Base-by-base conservation (phyloP, 2,113 vertebrate genomes). In the Prionailurus bengalensis region DNA sequence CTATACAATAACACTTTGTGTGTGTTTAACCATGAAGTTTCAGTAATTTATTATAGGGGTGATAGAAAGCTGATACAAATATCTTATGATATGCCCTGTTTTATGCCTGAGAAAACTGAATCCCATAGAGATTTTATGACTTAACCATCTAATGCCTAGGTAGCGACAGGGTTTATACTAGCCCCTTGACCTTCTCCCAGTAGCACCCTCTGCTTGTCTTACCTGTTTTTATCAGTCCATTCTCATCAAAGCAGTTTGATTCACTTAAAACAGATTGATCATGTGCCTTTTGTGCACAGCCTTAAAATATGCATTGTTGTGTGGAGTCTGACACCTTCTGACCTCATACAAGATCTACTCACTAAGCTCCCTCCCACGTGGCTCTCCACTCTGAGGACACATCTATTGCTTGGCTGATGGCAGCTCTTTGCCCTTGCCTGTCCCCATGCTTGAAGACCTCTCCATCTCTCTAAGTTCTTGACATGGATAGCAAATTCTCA, bases 331-430 rank as follows among this genome's bases (percentile, higher is more conserved):
- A 23, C 53, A 25, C 2, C 42, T 68, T 58, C 36, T 66, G 61
- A 45, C 17, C 31, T 65, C 23, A 11, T 27, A 9, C 7, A 31
- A 5, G 5, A 33, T 53, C 45, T 11, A 71, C 29, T 76, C 12
- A 15, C 45, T 7, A 4, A 1, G 0, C 33, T 73, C 33, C 39
- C 79, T 45, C 3, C 23, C 23, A 4, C 0, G 0, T 6, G 39
- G 9, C 15, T 71, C 23, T 83, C 16, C 5, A 42, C 13, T 71
- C 21, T 13, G 7, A 36, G 12, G 12, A 66, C 21, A 21, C 29
- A 70, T 14, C 17, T 29, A 36, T n/a, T 31, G 36, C n/a, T 68
- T 73, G 3, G 12, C 9, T 29, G 1, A 48, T 19, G 45, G 42
- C 36, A 31, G 33, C 45, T 3, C 11, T 39, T 73, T 74, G 66